Base-by-base conservation (phyloP, 1,140 invertebrate genomes). In the Drosophila erecta region DNA sequence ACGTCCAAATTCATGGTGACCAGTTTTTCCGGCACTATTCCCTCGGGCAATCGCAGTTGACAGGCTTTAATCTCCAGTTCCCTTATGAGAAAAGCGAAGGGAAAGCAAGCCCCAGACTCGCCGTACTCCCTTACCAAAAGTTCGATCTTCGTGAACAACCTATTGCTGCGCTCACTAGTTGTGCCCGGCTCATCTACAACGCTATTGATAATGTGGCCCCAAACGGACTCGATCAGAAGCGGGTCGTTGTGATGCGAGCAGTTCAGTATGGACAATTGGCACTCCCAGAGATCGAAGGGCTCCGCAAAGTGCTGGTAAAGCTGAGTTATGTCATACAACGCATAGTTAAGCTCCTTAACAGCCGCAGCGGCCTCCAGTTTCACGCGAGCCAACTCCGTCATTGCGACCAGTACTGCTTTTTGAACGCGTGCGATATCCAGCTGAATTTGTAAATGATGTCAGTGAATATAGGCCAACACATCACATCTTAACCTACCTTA, bases 241-340 rank as follows among this genome's bases (percentile, higher is more conserved):
- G 95, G 94, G 90, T 96, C 96, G 73, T 96, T 96, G 92, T 97
- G 96, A 24, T 96, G 96, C 1, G 96, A 96, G 81, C 96, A 97
- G 71, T 97, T 96, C 30, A 98, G 95, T 76, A 98, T 97, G 1
- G 96, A 95, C 41, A 98, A 92, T 93, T 97, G 96, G 89, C 96
- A 97, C 92, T 97, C 96, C 95, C 96, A 96, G 27, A 97, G 93
- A 67, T 95, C 94, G 86, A 96, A 95, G 3, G 95, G 96, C 69
- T 97, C 96, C 1, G 96, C 96, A 91, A 96, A 97, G 64, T 96
- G 95, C 92, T 96, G 95, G 79, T 96, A 98, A 3, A 99, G 92
- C 95, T 97, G 91, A 17, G 87, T 92, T 12, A 92, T 92, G 65
- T 92, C 89, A 33, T 87, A 92, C 0, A 92, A 90, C 56, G 69